Evolutionary conservation across 2,888 invertebrate species (phyloP).

Genomic region (Galeruca laticollis): DNA sequence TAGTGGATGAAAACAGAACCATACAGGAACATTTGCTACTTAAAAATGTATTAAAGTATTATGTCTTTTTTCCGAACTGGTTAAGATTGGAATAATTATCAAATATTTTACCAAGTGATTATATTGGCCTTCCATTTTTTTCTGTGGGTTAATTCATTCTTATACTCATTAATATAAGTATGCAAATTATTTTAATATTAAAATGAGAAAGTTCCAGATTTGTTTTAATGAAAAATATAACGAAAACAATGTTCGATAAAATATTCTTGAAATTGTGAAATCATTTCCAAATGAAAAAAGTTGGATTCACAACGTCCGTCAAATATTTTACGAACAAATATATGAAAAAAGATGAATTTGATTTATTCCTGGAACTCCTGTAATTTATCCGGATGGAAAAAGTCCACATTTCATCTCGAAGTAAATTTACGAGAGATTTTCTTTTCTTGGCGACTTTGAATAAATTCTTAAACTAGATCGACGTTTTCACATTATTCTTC

Average conservation of each 20-base stretch:
- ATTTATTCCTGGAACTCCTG: slow-evolving; percentile 19
- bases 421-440: slow-evolving; percentile 25
- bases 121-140: no score
- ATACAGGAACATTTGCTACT: no score
- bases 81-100: no score
- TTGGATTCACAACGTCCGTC: neutral
- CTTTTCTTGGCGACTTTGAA: slow-evolving; percentile 23
- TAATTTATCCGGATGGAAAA: slow-evolving; percentile 10
- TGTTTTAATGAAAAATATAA: neutral
- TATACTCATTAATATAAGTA: no score
- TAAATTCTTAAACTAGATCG: slow-evolving; percentile 28
- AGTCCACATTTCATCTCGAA: slow-evolving; percentile 16
- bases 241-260: neutral
- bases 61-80: no score
- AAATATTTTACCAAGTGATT: no score
- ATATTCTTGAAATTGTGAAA: neutral
- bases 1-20: no score
- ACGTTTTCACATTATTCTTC: slow-evolving; percentile 33
- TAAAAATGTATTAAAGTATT: no score
- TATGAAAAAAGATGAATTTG: slow-evolving; percentile 14
- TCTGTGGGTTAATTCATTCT: no score
- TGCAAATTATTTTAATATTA: no score
- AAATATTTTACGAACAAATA: slow-evolving; percentile 6
- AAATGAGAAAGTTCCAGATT: no score
- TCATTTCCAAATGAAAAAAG: neutral